These are phyloP conservation scores for Chloroclysta siterata DNA, from an alignment of 2,888 invertebrate species.

Conservation along the genomic window DNA sequence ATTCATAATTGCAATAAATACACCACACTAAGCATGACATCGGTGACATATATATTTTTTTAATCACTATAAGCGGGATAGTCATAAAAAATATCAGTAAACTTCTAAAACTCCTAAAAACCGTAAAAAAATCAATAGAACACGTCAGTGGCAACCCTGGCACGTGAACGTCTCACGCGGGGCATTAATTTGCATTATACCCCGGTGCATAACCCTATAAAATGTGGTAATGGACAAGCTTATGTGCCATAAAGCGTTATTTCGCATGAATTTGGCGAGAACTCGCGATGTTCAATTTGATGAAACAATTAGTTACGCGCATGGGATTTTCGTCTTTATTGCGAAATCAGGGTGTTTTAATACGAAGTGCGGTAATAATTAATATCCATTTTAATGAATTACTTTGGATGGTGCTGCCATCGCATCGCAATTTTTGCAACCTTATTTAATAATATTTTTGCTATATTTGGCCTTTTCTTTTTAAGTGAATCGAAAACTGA, in stretches of 20 bases:
- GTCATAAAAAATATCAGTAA: too few species aligned
- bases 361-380: not conserved
- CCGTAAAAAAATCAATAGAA: not conserved
- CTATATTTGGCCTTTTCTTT: too few species aligned
- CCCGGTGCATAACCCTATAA: slow-evolving; percentile 77
- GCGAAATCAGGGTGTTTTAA: slow-evolving; percentile 15
- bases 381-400: not conserved
- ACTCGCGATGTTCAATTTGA: slow-evolving; percentile 61
- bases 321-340: slow-evolving; percentile 55
- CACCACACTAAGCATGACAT: too few species aligned
- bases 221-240: slow-evolving; percentile 76
- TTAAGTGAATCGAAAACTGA: too few species aligned
- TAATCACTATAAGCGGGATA: too few species aligned
- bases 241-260: slow-evolving; percentile 69
- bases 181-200: slow-evolving; percentile 79
- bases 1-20: too few species aligned
- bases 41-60: too few species aligned
- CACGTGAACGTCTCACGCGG: slow-evolving; percentile 60
- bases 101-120: too few species aligned
- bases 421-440: too few species aligned
- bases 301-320: slow-evolving; percentile 63
- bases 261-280: slow-evolving; percentile 61
- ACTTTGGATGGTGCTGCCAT: not conserved
- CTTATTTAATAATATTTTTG: too few species aligned
- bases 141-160: slow-evolving; percentile 58